phyloP scores from a whole-genome alignment of 2,888 invertebrate species.

The Xylophagus ater region DNA sequence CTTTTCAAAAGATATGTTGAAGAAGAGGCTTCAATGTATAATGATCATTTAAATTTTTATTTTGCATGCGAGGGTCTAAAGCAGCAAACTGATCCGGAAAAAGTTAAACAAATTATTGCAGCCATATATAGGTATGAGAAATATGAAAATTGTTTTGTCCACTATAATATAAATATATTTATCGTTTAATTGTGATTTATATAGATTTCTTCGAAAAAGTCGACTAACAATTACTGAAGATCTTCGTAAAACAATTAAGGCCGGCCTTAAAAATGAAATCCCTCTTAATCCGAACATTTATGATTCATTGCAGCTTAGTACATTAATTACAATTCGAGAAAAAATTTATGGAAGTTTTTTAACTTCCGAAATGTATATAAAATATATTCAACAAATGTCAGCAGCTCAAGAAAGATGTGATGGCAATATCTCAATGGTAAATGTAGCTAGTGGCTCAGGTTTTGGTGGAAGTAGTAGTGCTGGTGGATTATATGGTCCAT shows the following conservation, averaged over 20 bases:
- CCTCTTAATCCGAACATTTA: conserved; percentile 68
- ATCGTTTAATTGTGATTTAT: conserved; percentile 19
- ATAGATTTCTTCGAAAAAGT: conserved; percentile 66
- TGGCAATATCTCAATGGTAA: conserved; percentile 17
- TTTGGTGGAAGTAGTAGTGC: conserved; percentile 17
- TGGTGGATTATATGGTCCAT: conserved; percentile 31
- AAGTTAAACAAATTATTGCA: conserved; percentile 63
- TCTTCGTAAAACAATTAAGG: conserved; percentile 65
- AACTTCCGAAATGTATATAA: conserved; percentile 82
- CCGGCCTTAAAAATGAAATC: conserved; percentile 57
- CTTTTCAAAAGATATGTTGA: conserved; percentile 74
- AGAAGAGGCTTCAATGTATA: conserved; percentile 65
- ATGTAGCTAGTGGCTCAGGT: background rate
- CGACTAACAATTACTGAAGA: conserved; percentile 74
- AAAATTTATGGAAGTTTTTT: conserved; percentile 88
- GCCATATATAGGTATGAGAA: conserved; percentile 62
- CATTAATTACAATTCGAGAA: conserved; percentile 70
- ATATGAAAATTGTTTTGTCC: background rate
- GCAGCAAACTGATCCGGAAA: conserved; percentile 62
- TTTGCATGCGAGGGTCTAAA: conserved; percentile 85
- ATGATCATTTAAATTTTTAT: conserved; percentile 81
- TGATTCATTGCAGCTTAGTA: conserved; percentile 70
- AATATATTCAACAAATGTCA: conserved; percentile 61
- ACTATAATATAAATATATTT: background rate
- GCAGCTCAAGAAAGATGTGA: conserved; percentile 39